Percentiles rank a stretch among this genome's conserved stretches.
Conservation (phyloP, 2,797 vertebrate genomes). For the Bradypus variegatus region DNA sequence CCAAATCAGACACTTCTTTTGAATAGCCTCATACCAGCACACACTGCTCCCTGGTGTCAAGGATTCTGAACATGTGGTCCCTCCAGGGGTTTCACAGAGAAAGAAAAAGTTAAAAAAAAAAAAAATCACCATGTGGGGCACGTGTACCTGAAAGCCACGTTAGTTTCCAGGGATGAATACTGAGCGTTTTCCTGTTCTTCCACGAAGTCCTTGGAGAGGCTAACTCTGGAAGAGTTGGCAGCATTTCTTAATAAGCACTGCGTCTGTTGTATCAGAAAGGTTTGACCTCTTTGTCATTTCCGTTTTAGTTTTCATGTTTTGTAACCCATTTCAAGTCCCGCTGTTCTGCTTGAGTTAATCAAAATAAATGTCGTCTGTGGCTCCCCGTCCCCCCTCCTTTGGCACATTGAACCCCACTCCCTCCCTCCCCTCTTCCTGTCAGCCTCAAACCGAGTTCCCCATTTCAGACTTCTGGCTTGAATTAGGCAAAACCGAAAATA, state of each 20-base stretch:
- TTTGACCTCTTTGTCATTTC: constrained; percentile 24
- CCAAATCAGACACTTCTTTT: background rate
- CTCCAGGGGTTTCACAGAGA: background rate
- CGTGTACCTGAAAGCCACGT: background rate
- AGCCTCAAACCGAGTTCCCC: constrained; percentile 52
- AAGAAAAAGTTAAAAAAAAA: background rate
- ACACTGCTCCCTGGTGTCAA: background rate
- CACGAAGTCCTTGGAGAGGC: background rate
- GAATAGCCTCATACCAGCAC: rapidly evolving
- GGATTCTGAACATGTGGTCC: background rate
- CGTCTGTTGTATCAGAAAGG: background rate
- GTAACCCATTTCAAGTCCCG: constrained; percentile 34
- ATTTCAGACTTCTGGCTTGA: constrained; percentile 65
- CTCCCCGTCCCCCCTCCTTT: background rate
- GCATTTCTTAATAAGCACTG: background rate
- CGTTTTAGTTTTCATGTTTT: constrained; percentile 7
- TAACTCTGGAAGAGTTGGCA: background rate
- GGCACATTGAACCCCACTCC: background rate
- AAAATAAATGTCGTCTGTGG: constrained; percentile 45
- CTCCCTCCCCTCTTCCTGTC: constrained; percentile 31
- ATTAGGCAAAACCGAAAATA: constrained; percentile 67
- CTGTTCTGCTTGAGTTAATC: constrained; percentile 52
- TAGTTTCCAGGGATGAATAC: background rate
- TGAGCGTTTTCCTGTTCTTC: background rate
- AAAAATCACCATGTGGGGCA: background rate